Base-by-base conservation (phyloP, 2,113 vertebrate genomes). In the Eurystomus gularis region DNA sequence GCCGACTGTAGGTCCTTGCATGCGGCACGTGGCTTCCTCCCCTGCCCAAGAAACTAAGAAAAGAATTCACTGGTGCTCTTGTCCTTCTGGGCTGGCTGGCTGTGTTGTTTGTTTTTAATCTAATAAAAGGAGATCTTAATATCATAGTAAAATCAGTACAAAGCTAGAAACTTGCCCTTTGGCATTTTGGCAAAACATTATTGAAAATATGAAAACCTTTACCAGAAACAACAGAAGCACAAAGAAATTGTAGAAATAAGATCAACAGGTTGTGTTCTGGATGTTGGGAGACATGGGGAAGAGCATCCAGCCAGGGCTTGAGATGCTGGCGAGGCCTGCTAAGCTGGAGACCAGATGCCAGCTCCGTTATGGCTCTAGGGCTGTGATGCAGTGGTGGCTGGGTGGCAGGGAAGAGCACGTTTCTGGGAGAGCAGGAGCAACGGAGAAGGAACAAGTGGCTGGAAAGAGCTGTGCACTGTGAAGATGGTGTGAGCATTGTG, bases 51-150 rank as follows among this genome's bases (percentile, higher is more conserved):
- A 82, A 90, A 58, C 80, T 48, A 35, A 88, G 92, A 78, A 79
- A 94, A 94, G 86, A 92, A 94, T 95, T 95, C 86, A 76, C 91
- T 94, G 94, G 88, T 61, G 1, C 82, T 88, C 82, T 83, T 90
- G 90, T 93, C 70, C 85, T 92, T 95, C 93, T 89, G 95, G 95
- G 95, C 76, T 96, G 96, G 94, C 96, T 95, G 88, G 44, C 96
- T 97, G 65, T 10, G 2, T 88, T 96, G 96, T 96, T 96, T 96
- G 84, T 96, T 95, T 97, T 96, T 96, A 93, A 94, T 96, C 96
- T 94, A 95, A 96, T 95, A 94, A 96, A 96, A 91, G 83, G 72
- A 92, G 86, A 84, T 95, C 91, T 96, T 96, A 94, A 94, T 97
- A 94, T 93, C 91, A 61, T 88, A 90, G 96, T 86, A 90, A 94